Percentiles rank a stretch among this genome's conserved stretches.
Evolutionary conservation across 2,888 invertebrate genomes (phyloP).

Genomic region (Buathra laborator): DNA sequence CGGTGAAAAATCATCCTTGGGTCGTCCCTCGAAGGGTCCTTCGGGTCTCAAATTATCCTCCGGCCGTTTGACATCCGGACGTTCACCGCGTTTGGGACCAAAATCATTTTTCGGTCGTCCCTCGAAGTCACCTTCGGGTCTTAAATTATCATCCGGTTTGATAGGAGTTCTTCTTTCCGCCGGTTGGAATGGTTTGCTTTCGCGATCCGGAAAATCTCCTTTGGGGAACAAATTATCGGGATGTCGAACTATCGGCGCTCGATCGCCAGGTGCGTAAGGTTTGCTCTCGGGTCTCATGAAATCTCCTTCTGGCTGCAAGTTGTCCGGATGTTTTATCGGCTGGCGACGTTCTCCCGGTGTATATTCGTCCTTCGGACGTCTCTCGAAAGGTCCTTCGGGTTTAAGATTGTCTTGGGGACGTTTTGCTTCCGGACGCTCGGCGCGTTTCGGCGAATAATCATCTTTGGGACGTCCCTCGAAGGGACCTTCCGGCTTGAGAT

Average conservation of each 20-base stretch:
- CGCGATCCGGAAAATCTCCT: constrained; percentile 83
- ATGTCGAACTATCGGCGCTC: constrained; percentile 80
- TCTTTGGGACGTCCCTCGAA: constrained; percentile 84
- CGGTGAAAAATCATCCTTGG: constrained; percentile 70
- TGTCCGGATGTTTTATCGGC: constrained; percentile 81
- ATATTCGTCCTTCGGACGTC: constrained; percentile 80
- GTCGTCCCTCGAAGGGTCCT: constrained; percentile 86
- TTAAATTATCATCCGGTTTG: constrained; percentile 85
- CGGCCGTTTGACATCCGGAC: constrained; percentile 71
- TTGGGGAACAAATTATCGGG: constrained; percentile 85
- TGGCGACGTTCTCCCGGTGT: constrained; percentile 85
- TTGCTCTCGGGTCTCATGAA: constrained; percentile 85
- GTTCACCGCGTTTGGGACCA: constrained; percentile 72
- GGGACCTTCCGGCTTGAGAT: constrained; percentile 86
- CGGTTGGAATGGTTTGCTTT: constrained; percentile 82
- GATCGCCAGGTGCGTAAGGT: constrained; percentile 84
- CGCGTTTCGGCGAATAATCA: constrained; percentile 78
- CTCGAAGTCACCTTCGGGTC: constrained; percentile 86
- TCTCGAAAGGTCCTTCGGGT: constrained; percentile 86
- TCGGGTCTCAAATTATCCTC: constrained; percentile 86
- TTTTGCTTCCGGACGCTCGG: constrained; percentile 66
- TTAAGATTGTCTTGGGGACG: constrained; percentile 76
- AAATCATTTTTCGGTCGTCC: constrained; percentile 86
- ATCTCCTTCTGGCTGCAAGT: constrained; percentile 84
- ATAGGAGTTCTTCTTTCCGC: constrained; percentile 83